phyloP scores from a whole-genome alignment of 2,888 invertebrate genomes.

The Brachyopa scutellaris region DNA sequence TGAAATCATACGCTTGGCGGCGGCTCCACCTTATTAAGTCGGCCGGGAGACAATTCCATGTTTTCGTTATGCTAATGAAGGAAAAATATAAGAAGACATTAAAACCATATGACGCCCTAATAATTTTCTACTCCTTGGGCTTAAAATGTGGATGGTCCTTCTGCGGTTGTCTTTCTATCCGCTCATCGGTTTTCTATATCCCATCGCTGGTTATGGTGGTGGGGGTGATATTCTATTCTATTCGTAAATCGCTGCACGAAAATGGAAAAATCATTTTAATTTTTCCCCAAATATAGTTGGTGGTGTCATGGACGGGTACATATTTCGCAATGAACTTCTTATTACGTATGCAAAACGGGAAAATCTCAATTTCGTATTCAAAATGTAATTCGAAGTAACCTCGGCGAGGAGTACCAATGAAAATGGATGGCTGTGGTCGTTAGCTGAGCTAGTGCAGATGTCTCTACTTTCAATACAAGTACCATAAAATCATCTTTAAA shows the following conservation, averaged over 20 bases:
- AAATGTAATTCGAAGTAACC: constrained; percentile 65
- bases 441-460: constrained; percentile 50
- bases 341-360: constrained; percentile 68
- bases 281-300: constrained; percentile 55
- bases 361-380: constrained; percentile 69
- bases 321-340: constrained; percentile 56
- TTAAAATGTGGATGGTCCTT: constrained; percentile 51
- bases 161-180: constrained; percentile 30
- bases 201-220: neutral
- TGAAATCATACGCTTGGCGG: constrained; percentile 63
- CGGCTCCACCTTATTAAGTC: constrained; percentile 66
- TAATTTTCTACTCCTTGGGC: constrained; percentile 68
- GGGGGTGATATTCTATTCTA: neutral
- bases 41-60: constrained; percentile 68
- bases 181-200: constrained; percentile 67
- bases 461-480: neutral
- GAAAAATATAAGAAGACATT: constrained; percentile 72
- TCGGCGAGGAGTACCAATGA: constrained; percentile 28
- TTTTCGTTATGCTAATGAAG: constrained; percentile 72
- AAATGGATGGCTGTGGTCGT: constrained; percentile 1
- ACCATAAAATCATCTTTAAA: constrained; percentile 1
- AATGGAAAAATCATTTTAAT: constrained; percentile 70
- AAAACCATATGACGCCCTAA: constrained; percentile 73
- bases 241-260: constrained; percentile 64
- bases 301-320: constrained; percentile 57